Evolutionary conservation across 2,888 invertebrate species (phyloP).

Genomic region (Pasiphila rectangulata): DNA sequence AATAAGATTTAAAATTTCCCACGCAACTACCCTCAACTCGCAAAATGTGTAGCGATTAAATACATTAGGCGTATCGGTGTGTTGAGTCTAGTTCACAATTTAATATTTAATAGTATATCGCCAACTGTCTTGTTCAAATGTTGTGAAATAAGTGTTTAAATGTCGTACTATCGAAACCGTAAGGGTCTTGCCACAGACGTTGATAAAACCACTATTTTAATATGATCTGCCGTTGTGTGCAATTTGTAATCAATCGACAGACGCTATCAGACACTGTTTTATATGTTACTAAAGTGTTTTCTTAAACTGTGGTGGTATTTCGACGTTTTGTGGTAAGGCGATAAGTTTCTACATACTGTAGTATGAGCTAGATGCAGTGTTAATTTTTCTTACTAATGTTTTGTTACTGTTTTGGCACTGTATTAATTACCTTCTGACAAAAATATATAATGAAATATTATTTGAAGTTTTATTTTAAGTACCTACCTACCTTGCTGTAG

Average conservation of each 20-base stretch:
- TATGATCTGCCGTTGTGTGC: neutral
- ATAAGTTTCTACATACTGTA: slow-evolving; percentile 57
- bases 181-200: slow-evolving; percentile 38
- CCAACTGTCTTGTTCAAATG: slow-evolving; percentile 73
- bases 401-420: slow-evolving; percentile 81
- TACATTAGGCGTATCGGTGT: slow-evolving; percentile 76
- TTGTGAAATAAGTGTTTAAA: slow-evolving; percentile 71
- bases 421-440: slow-evolving; percentile 81
- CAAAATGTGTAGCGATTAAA: slow-evolving; percentile 54
- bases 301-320: too few species aligned
- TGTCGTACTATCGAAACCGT: slow-evolving; percentile 47
- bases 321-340: slow-evolving; percentile 13
- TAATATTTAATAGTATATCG: slow-evolving; percentile 46
- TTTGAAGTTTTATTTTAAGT: slow-evolving; percentile 61
- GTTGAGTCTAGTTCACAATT: slow-evolving; percentile 70
- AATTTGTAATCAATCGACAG: too few species aligned
- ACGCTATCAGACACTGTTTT: too few species aligned
- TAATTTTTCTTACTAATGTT: slow-evolving; percentile 79
- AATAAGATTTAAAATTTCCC: slow-evolving; percentile 30
- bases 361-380: slow-evolving; percentile 78
- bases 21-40: slow-evolving; percentile 52
- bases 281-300: too few species aligned
- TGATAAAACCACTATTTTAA: slow-evolving; percentile 22
- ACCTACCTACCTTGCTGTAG: neutral
- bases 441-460: slow-evolving; percentile 76